These are phyloP conservation scores for Cardiocondyla obscurior DNA, from an alignment of 1,140 invertebrate species.

Conservation along the genomic window DNA sequence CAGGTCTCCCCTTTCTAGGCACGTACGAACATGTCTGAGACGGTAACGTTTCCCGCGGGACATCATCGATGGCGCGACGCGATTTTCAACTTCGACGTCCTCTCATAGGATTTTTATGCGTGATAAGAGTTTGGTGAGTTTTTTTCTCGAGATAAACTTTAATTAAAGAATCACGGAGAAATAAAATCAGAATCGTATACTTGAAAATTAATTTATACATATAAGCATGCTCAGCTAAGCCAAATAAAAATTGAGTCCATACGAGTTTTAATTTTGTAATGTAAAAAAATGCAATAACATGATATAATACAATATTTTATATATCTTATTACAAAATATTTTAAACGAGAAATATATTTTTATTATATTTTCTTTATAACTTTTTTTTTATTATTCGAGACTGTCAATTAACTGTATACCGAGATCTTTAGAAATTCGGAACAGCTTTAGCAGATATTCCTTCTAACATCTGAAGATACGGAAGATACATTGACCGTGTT, in stretches of 20 bases:
- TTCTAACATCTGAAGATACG: background rate
- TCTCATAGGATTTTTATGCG: slow-evolving; percentile 18
- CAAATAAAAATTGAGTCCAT: background rate
- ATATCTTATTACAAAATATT: background rate
- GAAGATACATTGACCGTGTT: background rate
- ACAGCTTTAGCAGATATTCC: background rate
- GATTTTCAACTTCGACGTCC: slow-evolving; percentile 27
- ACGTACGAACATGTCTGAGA: slow-evolving; percentile 34
- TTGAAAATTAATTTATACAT: background rate
- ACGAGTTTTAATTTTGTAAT: background rate
- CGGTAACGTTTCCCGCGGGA: slow-evolving; percentile 57
- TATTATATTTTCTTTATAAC: background rate
- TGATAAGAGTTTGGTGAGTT: slow-evolving; percentile 53
- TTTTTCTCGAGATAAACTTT: background rate
- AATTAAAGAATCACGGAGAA: background rate
- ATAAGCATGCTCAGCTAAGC: background rate
- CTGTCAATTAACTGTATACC: background rate
- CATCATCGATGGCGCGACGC: background rate
- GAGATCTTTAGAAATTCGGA: background rate
- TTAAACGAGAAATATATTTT: background rate
- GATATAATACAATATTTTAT: background rate
- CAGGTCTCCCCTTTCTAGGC: slow-evolving; percentile 7
- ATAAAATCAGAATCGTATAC: background rate
- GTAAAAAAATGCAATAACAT: too few relatives aligned
- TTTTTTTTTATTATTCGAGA: background rate